Percentiles rank a stretch among this genome's conserved stretches.
Evolutionary conservation across 2,113 vertebrate species (phyloP).

Genomic region (Neolamprologus brichardi): DNA sequence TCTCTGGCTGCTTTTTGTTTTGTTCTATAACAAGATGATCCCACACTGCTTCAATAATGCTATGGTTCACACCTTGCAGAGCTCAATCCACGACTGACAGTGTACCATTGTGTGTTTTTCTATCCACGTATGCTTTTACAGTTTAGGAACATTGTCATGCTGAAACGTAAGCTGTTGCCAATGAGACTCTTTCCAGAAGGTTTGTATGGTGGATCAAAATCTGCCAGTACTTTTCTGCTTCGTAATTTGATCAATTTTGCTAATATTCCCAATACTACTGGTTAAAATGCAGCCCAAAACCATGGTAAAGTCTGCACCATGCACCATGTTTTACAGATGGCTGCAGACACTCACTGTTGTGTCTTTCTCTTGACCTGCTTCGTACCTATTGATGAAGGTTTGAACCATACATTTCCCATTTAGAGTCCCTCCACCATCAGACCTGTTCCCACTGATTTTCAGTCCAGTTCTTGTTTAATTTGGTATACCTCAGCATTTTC

Average conservation of each 20-base stretch:
- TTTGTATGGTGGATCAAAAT: not conserved
- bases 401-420: not conserved
- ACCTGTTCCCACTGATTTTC: not conserved
- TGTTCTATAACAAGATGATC: not conserved
- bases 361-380: not conserved
- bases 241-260: not conserved
- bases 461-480: not conserved
- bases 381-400: not conserved
- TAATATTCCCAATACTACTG: not conserved
- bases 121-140: not conserved
- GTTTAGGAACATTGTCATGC: not conserved
- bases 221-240: not conserved
- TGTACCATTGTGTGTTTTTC: not conserved
- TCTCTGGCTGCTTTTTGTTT: not conserved
- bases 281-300: not conserved
- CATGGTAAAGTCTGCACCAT: not conserved
- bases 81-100: not conserved
- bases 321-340: not conserved
- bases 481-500: fast-evolving
- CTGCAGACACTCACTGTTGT: not conserved
- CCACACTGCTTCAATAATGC: not conserved
- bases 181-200: not conserved
- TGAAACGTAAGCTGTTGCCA: not conserved
- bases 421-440: not conserved
- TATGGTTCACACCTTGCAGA: not conserved